phyloP scores from a whole-genome alignment of 2,113 vertebrate species.

The Phalacrocorax aristotelis region DNA sequence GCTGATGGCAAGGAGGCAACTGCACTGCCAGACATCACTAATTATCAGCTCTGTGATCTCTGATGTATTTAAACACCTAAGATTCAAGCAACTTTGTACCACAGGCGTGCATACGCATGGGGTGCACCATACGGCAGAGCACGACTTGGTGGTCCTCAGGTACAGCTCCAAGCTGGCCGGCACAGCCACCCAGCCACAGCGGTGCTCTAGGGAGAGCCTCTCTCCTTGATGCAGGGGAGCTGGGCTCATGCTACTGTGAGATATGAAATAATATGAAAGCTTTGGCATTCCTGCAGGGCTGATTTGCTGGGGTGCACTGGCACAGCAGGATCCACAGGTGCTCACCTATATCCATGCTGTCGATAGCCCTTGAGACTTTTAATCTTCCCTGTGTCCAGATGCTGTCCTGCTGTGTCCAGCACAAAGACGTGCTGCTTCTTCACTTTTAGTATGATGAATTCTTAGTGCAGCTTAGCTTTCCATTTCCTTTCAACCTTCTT shows the following conservation, averaged over 20 bases:
- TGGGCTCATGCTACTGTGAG: background rate
- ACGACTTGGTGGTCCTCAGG: background rate
- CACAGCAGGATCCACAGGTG: background rate
- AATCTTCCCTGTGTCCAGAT: background rate
- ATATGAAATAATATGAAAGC: background rate
- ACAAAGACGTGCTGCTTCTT: background rate
- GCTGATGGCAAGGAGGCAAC: background rate
- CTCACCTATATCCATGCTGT: background rate
- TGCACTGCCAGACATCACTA: background rate
- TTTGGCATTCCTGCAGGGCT: background rate
- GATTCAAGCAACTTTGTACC: background rate
- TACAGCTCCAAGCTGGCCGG: background rate
- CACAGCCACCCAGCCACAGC: background rate
- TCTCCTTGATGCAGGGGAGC: background rate
- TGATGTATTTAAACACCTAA: background rate
- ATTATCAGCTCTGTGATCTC: background rate
- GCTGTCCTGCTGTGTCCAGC: background rate
- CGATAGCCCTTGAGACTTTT: background rate
- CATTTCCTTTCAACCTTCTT: background rate
- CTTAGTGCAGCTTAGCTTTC: background rate
- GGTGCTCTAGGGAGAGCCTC: background rate
- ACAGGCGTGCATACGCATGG: accelerated
- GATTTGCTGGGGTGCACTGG: background rate
- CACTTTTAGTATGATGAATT: background rate
- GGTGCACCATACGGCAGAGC: too few species aligned